phyloP scores from a whole-genome alignment of 2,888 invertebrate genomes.

The Tineola bisselliella region DNA sequence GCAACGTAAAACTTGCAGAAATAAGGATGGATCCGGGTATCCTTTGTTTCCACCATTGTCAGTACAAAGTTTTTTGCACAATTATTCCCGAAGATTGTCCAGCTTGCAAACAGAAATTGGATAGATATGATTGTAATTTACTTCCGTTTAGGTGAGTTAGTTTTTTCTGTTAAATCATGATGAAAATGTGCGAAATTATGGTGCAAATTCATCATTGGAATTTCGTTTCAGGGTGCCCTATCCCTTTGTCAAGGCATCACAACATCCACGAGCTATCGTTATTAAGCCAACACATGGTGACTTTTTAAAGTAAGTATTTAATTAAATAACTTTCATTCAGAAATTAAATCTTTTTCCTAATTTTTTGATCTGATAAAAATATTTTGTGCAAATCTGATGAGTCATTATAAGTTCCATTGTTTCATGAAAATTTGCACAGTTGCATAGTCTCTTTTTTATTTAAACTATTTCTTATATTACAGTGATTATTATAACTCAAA shows the following conservation, averaged over 20 bases:
- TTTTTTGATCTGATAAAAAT: too few species aligned
- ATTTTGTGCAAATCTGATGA: too few species aligned
- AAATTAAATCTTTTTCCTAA: not conserved
- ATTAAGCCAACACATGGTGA: slow-evolving; percentile 89
- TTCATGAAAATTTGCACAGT: not conserved
- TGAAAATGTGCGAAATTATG: slow-evolving; percentile 4
- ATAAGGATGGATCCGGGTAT: slow-evolving; percentile 81
- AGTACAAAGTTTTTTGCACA: slow-evolving; percentile 83
- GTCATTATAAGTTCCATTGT: too few species aligned
- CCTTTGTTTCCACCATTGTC: slow-evolving; percentile 91
- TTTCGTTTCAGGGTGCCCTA: slow-evolving; percentile 76
- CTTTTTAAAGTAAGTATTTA: slow-evolving; percentile 78
- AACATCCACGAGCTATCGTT: slow-evolving; percentile 82
- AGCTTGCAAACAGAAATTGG: slow-evolving; percentile 71
- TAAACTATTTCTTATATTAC: slow-evolving; percentile 33
- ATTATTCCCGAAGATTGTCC: slow-evolving; percentile 81
- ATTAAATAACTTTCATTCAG: not conserved
- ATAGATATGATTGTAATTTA: slow-evolving; percentile 71
- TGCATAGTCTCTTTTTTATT: slow-evolving; percentile 3
- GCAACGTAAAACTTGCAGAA: slow-evolving; percentile 13
- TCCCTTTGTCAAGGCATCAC: slow-evolving; percentile 84
- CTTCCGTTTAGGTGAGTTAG: slow-evolving; percentile 76
- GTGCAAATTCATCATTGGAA: slow-evolving; percentile 20
- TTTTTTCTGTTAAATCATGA: not conserved
- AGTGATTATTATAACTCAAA: slow-evolving; percentile 85